Base-by-base conservation (phyloP, 2,888 invertebrate genomes). In the Ophion ventricosus region DNA sequence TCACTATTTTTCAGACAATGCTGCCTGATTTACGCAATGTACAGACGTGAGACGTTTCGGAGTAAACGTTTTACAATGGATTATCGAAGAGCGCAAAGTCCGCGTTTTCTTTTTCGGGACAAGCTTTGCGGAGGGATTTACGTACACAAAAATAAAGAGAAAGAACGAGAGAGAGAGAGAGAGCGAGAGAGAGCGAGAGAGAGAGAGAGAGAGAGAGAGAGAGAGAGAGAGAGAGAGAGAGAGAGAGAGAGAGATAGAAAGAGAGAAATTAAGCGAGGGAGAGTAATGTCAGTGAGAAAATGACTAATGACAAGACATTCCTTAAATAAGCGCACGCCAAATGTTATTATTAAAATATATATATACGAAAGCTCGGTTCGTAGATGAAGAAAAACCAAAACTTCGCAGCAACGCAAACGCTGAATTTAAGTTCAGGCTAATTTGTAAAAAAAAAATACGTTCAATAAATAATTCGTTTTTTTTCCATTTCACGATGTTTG, bases 1-100 rank as follows among this genome's bases (percentile, higher is more conserved):
- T 86, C 86, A 84, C 81, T 85, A 82, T 86, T 87, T 87, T 87
- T 87, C 87, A 87, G 86, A 87, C 84, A 87, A 85, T 85, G 87
- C 84, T 79, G 86, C 87, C 86, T 86, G 81, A 86, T 87, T 84
- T 78, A 80, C 85, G 85, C 84, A 85, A 84, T 85, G 83, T 87
- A 84, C 87, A 86, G 83, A 86, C 80, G 83, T 86, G 86, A 77
- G 67, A 86, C 81, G 83, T 85, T 79, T 80, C 83, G 85, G 76
- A 61, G 70, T 75, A 82, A 78, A 78, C 80, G 57, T 83, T 74
- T 81, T 67, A 80, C 67, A 78, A 83, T 79, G 85, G 83, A 82
- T 80, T 80, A 77, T 69, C 76, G 82, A 74, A 80, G 86, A 80
- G 72, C 67, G 61, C 70, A 79, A 80, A 78, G 64, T 69, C 73